These are phyloP conservation scores for Dromius quadrimaculatus DNA, from an alignment of 2,888 invertebrate genomes.

Conservation along the genomic window DNA sequence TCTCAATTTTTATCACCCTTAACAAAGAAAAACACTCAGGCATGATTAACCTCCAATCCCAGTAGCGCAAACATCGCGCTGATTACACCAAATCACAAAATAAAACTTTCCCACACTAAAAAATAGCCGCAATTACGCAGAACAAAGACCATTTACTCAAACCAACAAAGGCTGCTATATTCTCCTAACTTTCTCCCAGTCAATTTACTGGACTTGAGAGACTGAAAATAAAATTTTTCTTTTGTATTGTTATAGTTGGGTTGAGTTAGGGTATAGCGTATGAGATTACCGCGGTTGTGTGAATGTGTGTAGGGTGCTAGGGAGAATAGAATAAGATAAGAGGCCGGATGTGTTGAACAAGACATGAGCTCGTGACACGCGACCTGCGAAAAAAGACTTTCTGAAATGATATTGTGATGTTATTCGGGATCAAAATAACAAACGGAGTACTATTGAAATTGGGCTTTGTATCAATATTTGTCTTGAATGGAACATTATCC, in stretches of 20 bases:
- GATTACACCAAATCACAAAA: slow-evolving; percentile 35
- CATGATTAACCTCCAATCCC: neutral
- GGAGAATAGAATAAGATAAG: neutral
- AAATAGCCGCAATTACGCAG: slow-evolving; percentile 15
- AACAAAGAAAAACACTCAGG: neutral
- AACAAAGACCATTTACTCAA: slow-evolving; percentile 15
- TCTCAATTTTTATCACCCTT: neutral
- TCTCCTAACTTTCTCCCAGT: slow-evolving; percentile 19
- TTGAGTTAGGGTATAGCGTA: neutral
- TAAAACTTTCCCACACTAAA: slow-evolving; percentile 9
- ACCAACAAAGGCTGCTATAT: slow-evolving; percentile 10
- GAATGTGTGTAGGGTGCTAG: neutral
- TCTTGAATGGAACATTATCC: too few species aligned
- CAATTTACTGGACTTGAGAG: neutral
- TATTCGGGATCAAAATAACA: too few species aligned
- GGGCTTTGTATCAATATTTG: too few species aligned
- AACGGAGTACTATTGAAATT: too few species aligned
- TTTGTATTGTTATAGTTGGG: slow-evolving; percentile 1
- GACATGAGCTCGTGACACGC: neutral
- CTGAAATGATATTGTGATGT: neutral
- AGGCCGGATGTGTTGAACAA: slow-evolving; percentile 1
- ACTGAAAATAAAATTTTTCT: neutral
- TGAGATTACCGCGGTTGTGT: neutral
- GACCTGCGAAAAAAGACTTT: neutral
- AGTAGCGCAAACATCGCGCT: slow-evolving; percentile 9